phyloP scores from a whole-genome alignment of 2,797 vertebrate species.

The Urocyon cinereoargenteus region DNA sequence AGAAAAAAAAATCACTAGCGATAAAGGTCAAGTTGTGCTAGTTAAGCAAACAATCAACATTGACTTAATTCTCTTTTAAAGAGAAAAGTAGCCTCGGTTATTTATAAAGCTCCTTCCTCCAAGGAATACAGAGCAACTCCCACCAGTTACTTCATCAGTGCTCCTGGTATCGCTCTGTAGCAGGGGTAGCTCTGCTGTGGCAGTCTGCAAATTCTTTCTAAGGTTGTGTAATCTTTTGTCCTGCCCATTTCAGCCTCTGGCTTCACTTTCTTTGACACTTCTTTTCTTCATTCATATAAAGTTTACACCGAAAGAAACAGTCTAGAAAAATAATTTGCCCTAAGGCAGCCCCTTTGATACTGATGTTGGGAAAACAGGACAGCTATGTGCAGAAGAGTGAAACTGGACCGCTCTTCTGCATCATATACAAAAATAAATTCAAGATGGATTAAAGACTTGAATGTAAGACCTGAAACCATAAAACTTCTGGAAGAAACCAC shows the following conservation, averaged over 20 bases:
- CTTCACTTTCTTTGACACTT: not conserved
- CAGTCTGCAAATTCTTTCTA: not conserved
- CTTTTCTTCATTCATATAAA: not conserved
- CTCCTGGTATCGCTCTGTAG: not conserved
- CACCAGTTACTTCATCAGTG: not conserved
- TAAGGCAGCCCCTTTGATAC: not conserved
- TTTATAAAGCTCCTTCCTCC: conserved; percentile 42
- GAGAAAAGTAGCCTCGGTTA: conserved; percentile 2
- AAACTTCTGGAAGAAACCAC: not conserved
- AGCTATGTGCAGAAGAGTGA: not conserved
- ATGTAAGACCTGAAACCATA: not conserved
- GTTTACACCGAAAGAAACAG: not conserved
- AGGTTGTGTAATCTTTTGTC: not conserved
- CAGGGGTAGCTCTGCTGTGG: not conserved
- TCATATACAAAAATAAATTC: not conserved
- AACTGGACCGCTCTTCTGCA: not conserved
- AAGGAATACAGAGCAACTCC: not conserved
- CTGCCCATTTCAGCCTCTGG: not conserved
- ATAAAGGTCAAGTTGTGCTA: conserved; percentile 70
- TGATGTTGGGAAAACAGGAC: not conserved
- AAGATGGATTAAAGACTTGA: not conserved
- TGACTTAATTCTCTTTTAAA: conserved; percentile 63
- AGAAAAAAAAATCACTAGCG: not conserved
- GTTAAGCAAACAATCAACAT: conserved; percentile 68
- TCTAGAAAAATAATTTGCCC: not conserved